Percentiles rank a stretch among this genome's conserved stretches.
These are phyloP conservation scores for Ptychadena robeensis DNA, from an alignment of 2,797 vertebrate genomes.

Conservation along the genomic window DNA sequence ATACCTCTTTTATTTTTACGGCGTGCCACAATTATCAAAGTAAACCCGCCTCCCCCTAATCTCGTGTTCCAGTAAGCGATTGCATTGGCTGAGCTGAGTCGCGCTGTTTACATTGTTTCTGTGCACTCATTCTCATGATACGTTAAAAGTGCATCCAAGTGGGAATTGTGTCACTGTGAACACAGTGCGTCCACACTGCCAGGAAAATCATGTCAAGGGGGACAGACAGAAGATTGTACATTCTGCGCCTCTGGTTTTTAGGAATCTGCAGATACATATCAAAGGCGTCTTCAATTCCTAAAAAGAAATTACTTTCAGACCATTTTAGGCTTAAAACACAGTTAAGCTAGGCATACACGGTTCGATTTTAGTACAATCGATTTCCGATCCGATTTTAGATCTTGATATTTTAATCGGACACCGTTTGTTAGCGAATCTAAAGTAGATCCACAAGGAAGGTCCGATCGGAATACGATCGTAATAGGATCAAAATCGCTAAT, in stretches of 20 bases:
- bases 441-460: too few species aligned
- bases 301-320: not conserved
- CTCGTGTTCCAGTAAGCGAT: slow-evolving; percentile 1
- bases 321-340: too few species aligned
- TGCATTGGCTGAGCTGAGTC: slow-evolving; percentile 4
- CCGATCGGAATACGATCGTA: too few species aligned
- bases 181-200: slow-evolving; percentile 59
- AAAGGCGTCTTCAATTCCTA: not conserved
- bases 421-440: too few species aligned
- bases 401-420: too few species aligned
- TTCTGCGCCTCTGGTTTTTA: slow-evolving; percentile 1
- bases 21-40: not conserved
- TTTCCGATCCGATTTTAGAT: too few species aligned
- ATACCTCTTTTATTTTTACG: not conserved
- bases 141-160: slow-evolving; percentile 60
- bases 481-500: too few species aligned
- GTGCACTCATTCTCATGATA: slow-evolving; percentile 60
- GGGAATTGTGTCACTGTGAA: slow-evolving; percentile 66
- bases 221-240: not conserved
- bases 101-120: slow-evolving; percentile 41
- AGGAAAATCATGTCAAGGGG: slow-evolving; percentile 61
- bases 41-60: slow-evolving; percentile 5
- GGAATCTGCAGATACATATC: slow-evolving; percentile 13
- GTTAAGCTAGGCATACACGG: too few species aligned
- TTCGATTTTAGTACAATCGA: too few species aligned